Evolutionary conservation across 2,888 invertebrate genomes (phyloP).

Genomic region (Fragum sueziense): DNA sequence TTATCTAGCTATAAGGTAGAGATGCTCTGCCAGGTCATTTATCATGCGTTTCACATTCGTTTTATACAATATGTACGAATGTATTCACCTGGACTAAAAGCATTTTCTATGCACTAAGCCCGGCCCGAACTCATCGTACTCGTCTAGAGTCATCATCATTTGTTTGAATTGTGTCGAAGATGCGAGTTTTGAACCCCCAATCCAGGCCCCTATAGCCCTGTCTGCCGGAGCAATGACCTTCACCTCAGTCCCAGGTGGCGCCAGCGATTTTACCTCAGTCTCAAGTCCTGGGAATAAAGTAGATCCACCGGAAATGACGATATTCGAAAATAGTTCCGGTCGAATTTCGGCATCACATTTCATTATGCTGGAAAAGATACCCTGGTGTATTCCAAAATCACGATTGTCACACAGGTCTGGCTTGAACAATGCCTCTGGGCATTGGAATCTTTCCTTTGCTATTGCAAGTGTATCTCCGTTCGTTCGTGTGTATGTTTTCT

Average conservation of each 20-base stretch:
- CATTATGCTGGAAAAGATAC: constrained; percentile 14
- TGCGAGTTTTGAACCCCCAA: background rate
- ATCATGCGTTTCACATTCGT: no score
- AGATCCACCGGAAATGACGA: background rate
- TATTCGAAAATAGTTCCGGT: background rate
- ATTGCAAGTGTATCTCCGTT: constrained; percentile 79
- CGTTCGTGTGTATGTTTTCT: constrained; percentile 83
- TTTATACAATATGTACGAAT: no score
- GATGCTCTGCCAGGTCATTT: no score
- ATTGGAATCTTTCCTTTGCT: constrained; percentile 77
- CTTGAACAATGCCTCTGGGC: constrained; percentile 77
- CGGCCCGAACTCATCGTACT: constrained; percentile 97
- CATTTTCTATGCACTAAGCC: constrained; percentile 97
- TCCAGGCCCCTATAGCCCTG: background rate
- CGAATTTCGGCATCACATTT: background rate
- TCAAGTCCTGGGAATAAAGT: background rate
- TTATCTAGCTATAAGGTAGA: no score
- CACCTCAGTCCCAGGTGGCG: background rate
- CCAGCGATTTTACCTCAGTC: background rate
- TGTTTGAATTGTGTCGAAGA: constrained; percentile 49
- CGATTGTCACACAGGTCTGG: constrained; percentile 76
- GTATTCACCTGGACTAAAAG: no score
- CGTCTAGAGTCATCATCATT: constrained; percentile 59
- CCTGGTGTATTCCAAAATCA: background rate
- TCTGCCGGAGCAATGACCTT: background rate